Evolutionary conservation across 1,140 invertebrate species (phyloP), one percentile per base, ranked within the genome.

Genomic region (Pseudoatta argentina): DNA sequence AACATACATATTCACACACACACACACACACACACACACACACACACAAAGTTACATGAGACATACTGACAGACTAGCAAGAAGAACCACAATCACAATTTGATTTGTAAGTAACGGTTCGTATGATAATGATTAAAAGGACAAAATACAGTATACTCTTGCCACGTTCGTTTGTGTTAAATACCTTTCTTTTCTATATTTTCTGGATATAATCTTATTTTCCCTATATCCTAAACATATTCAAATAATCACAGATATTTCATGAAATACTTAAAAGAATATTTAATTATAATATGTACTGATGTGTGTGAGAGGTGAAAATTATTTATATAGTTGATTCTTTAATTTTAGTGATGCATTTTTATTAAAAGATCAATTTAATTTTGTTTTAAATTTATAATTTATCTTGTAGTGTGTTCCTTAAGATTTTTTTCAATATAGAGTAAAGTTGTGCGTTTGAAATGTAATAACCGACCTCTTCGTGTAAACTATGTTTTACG

Each of bases 101-200:
- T 94, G 93, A 94, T 93, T 94, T 95, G 93, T 95, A 94, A 95
- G 91, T 94, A 94, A 94, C 92, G 94, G 92, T 94, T 94, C 93
- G 91, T 94, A 14, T 93, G 92, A 92, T 94, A 93, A 94, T 91
- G 87, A 95, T 95, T 95, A 94, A 94, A 95, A 93, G 89, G 88
- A 91, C 90, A 90, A 92, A 92, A 91, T 88, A 89, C 63, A 93
- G 76, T 87, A 92, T 92, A 91, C 67, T 90, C 79, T 88, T 72
- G 77, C 78, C 69, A 85, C 72, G 77, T 76, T 86, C 85, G 78
- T 91, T 89, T 88, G 67, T 34, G 63, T 88, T 85, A 7, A 18
- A 63, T 55, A 51, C 78, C 61, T 66, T n/a, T 48, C 18, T 59
- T n/a, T 30, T 48, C 4, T 64, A 5, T 27, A 21, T 21, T 24